Percentiles rank a stretch among this genome's conserved stretches.
These are phyloP conservation scores for Callaeas wilsoni DNA, from an alignment of 2,113 vertebrate genomes.

Conservation along the genomic window DNA sequence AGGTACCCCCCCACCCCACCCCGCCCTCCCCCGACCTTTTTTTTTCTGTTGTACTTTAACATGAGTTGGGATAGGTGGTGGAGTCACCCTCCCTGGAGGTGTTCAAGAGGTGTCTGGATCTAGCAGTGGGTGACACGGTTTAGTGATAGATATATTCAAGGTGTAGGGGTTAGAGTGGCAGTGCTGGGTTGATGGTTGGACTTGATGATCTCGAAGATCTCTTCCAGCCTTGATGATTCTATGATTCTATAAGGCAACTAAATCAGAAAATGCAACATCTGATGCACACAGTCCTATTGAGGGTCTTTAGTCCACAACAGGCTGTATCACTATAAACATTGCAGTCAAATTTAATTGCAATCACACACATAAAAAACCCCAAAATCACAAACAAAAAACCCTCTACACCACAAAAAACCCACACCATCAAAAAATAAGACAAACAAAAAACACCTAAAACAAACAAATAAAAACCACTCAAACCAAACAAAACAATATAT, in stretches of 20 bases:
- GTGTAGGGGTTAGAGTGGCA: not conserved
- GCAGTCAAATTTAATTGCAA: not conserved
- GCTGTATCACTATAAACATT: not conserved
- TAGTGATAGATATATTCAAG: no score
- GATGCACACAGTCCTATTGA: not conserved
- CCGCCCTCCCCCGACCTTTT: accelerated
- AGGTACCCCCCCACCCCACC: no score
- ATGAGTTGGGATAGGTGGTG: not conserved
- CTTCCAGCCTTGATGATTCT: not conserved
- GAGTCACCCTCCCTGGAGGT: no score
- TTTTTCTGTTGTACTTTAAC: not conserved
- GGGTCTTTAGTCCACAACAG: not conserved
- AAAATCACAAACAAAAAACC: not conserved
- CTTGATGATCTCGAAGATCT: not conserved
- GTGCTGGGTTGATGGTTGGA: not conserved
- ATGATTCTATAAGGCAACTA: not conserved
- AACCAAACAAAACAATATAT: not conserved
- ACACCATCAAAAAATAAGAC: not conserved
- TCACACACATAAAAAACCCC: not conserved
- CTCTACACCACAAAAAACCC: no score
- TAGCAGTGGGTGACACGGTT: not conserved
- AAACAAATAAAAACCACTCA: not conserved
- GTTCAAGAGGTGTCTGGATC: not conserved
- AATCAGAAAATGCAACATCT: not conserved
- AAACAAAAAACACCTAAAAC: not conserved